Evolutionary conservation across 2,113 vertebrate genomes (phyloP), one percentile per base, ranked within the genome.

Genomic region (Gambusia holbrooki): DNA sequence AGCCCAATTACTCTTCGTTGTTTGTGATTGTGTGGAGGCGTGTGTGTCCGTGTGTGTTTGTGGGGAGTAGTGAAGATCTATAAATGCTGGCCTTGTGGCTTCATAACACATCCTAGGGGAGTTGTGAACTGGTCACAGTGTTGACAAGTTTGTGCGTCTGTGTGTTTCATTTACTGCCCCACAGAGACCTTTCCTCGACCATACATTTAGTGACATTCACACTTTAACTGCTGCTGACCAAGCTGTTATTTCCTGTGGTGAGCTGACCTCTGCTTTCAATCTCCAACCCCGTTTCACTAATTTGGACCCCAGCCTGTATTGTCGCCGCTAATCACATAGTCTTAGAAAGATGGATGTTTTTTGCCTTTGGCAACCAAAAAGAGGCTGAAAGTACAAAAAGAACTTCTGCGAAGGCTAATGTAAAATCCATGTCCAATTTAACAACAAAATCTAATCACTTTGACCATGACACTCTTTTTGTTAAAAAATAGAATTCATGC

Each of bases 1-100:
- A 17, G 27, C 28, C 17, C 51, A 33, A n/a, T 66, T 73, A 62
- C 29, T 37, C 17, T 73, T 51, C 77, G 15, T 67, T 58, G 27
- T 25, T 22, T 58, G 22, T n/a, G 22, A 7, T 30, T 58, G 15
- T 71, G 67, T 7, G 71, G 58, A 63, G 71, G 71, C 64, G 45
- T 63, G 15, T 35, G 30, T 65, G 32, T 62, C 71, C 77, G 69
- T 65, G 32, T 66, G 74, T 79, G 66, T 63, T 76, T 79, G 58
- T 79, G 79, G 78, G 70, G 33, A 51, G 70, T 51, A 66, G 74
- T 27, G 37, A 33, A 74, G 82, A 90, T 92, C 87, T 87, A 83
- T 88, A 91, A 89, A 76, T 27, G 91, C 91, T 92, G 89, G 80
- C 78, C 88, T 90, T 90, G 88, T 87, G 90, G 86, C 76, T 89